A percentile compares a stretch with the other conserved stretches of the same genome.
phyloP scores from a whole-genome alignment of 2,888 invertebrate genomes.

The Salpingus planirostris region DNA sequence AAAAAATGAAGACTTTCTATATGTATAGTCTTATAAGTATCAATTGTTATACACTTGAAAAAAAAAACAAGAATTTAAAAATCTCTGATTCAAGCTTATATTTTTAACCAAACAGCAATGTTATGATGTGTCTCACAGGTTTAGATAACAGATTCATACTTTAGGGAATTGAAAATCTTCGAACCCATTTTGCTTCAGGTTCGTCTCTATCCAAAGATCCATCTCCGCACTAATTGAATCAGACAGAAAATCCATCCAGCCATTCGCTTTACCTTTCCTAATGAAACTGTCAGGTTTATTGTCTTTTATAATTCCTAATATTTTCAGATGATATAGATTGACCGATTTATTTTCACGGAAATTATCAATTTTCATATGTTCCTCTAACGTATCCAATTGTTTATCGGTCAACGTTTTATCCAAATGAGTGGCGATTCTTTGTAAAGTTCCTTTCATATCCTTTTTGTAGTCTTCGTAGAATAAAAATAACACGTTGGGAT shows the following conservation, averaged over 20 bases:
- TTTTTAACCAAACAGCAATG: too few relatives aligned
- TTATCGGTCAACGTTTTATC: not conserved
- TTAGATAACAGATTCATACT: too few relatives aligned
- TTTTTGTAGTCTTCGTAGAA: conserved; percentile 56
- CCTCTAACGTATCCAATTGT: conserved; percentile 39
- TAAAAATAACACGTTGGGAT: conserved; percentile 59
- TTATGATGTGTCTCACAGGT: too few relatives aligned
- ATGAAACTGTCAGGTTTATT: conserved; percentile 55
- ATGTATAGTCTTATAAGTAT: too few relatives aligned
- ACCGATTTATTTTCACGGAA: conserved; percentile 76
- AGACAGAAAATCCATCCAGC: conserved; percentile 7
- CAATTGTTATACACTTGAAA: too few relatives aligned
- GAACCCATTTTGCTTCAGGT: not conserved
- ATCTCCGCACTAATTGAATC: not conserved
- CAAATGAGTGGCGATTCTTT: not conserved
- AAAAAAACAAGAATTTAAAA: too few relatives aligned
- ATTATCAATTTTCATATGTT: conserved; percentile 67
- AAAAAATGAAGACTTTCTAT: too few relatives aligned
- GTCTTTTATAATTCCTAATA: conserved; percentile 51
- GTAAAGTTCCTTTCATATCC: not conserved
- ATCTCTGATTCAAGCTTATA: too few relatives aligned
- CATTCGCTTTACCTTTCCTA: conserved; percentile 52
- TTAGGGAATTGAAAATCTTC: too few relatives aligned
- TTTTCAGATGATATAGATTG: conserved; percentile 57
- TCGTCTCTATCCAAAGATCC: not conserved